A percentile compares a stretch with the other conserved stretches of the same genome.
Evolutionary conservation across 2,888 invertebrate genomes (phyloP).

Genomic region (Pseudeuparius sepicola): DNA sequence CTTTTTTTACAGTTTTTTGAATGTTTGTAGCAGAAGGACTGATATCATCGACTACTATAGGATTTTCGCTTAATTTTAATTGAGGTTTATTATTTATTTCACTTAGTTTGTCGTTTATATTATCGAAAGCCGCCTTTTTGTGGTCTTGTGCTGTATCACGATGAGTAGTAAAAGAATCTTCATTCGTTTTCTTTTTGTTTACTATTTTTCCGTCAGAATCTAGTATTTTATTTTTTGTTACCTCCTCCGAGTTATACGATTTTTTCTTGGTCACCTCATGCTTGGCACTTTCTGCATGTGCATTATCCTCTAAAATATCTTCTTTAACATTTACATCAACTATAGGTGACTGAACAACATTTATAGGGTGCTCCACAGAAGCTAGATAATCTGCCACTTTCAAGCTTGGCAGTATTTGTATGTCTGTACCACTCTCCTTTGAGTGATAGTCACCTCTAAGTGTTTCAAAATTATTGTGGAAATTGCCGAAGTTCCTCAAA

Average conservation of each 20-base stretch:
- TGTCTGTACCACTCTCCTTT: constrained; percentile 26
- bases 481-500: constrained; percentile 49
- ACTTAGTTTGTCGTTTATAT: no score
- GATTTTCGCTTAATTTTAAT: constrained; percentile 34
- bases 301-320: constrained; percentile 8
- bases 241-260: background rate
- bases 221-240: no score
- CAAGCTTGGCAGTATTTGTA: constrained; percentile 54
- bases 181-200: no score
- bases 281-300: no score
- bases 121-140: background rate
- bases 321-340: constrained; percentile 45
- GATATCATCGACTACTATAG: constrained; percentile 42
- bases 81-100: background rate
- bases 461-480: constrained; percentile 34
- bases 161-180: constrained; percentile 1
- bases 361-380: constrained; percentile 62
- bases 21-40: no score
- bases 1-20: no score
- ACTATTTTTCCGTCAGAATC: no score
- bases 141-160: background rate
- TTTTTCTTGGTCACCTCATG: background rate
- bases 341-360: constrained; percentile 59
- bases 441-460: constrained; percentile 5
- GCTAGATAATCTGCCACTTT: constrained; percentile 59